A percentile compares a stretch with the other conserved stretches of the same genome.
Evolutionary conservation across 2,113 vertebrate species (phyloP).

Genomic region (Parotia lawesii): DNA sequence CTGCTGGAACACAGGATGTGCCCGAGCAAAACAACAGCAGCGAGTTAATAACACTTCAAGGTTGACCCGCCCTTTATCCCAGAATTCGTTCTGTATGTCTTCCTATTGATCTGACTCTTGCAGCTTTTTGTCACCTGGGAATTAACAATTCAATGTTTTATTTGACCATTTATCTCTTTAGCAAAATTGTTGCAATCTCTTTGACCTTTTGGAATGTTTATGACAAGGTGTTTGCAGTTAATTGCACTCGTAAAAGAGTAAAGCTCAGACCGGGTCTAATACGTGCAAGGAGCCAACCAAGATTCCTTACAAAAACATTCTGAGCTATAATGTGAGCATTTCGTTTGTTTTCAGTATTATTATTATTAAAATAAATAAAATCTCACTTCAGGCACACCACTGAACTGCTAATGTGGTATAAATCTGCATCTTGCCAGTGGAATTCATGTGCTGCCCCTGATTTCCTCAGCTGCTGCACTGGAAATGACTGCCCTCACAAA

Average conservation of each 20-base stretch:
- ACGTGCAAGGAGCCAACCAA: background rate
- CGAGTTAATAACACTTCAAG: slow-evolving; percentile 69
- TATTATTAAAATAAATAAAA: background rate
- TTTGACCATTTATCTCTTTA: slow-evolving; percentile 78
- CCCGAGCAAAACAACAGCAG: slow-evolving; percentile 21
- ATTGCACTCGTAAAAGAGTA: slow-evolving; percentile 25
- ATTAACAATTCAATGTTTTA: slow-evolving; percentile 74
- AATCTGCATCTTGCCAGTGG: background rate
- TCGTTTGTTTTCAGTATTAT: background rate
- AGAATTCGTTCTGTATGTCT: slow-evolving; percentile 56
- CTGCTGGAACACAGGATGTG: slow-evolving; percentile 5
- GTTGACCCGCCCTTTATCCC: slow-evolving; percentile 67
- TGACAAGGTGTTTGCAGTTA: slow-evolving; percentile 65
- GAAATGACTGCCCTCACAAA: background rate
- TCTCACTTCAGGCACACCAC: background rate
- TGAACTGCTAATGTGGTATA: background rate
- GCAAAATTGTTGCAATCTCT: slow-evolving; percentile 69
- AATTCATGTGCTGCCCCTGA: background rate
- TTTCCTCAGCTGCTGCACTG: background rate
- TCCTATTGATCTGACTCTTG: slow-evolving; percentile 67
- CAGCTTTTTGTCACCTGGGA: slow-evolving; percentile 63
- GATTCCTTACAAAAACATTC: background rate
- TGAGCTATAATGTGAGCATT: background rate
- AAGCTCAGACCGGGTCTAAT: background rate
- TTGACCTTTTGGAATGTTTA: slow-evolving; percentile 82